Conservation (phyloP, 2,888 invertebrate genomes). For the Andrena flavipes region DNA sequence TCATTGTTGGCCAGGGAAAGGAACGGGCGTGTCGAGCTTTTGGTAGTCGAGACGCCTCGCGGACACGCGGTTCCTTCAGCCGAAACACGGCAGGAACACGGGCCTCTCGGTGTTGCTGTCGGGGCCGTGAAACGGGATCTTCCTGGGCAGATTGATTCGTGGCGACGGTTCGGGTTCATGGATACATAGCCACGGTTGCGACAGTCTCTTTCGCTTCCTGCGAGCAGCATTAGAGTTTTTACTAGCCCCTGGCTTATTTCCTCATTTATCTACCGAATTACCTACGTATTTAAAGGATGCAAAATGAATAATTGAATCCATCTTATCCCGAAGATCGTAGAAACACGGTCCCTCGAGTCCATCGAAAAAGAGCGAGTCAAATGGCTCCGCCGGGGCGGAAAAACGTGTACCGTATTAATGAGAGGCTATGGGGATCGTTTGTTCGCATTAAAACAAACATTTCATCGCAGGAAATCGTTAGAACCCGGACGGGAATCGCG, state of each 20-base stretch:
- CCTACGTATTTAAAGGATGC: not conserved
- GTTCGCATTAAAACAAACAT: constrained; percentile 51
- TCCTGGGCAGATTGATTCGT: not conserved
- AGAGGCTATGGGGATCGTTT: constrained; percentile 21
- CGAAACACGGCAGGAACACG: constrained; percentile 3
- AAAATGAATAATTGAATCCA: not conserved
- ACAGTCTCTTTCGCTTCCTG: not conserved
- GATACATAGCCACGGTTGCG: not conserved
- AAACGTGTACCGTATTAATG: constrained; percentile 27
- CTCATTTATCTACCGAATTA: not conserved
- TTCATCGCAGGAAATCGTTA: constrained; percentile 73
- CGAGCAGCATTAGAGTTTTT: not conserved
- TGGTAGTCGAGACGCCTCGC: constrained; percentile 17
- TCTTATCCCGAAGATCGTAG: not conserved
- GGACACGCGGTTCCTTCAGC: constrained; percentile 11
- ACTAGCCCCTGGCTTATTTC: not conserved
- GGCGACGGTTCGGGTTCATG: not conserved
- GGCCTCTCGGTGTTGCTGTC: constrained; percentile 2
- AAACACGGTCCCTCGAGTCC: no score
- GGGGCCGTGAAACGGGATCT: constrained; percentile 37
- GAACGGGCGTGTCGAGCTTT: constrained; percentile 36
- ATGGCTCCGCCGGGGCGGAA: not conserved
- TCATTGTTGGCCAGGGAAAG: constrained; percentile 42
- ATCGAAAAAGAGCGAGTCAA: not conserved
- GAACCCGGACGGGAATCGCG: constrained; percentile 67